These are phyloP conservation scores for Xerus inauris DNA, from an alignment of 2,113 vertebrate species.

Conservation along the genomic window DNA sequence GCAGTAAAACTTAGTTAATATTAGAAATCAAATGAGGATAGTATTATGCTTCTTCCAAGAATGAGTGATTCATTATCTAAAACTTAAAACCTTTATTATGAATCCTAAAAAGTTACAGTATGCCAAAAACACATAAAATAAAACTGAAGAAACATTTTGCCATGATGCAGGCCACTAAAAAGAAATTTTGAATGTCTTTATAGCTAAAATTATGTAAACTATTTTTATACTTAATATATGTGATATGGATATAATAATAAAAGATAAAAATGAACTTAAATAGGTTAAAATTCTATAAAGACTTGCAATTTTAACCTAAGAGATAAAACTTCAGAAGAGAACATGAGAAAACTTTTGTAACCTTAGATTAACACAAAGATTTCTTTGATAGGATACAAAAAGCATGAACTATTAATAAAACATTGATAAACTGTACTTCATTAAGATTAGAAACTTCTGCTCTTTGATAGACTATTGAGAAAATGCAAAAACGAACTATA, in stretches of 20 bases:
- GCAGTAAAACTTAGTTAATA: background rate
- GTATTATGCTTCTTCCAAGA: background rate
- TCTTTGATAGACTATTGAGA: background rate
- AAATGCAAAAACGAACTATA: background rate
- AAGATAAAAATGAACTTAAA: background rate
- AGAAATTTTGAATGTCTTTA: background rate
- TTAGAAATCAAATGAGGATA: background rate
- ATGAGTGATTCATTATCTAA: background rate
- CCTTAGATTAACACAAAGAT: background rate
- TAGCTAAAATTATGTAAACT: background rate
- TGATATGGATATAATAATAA: background rate
- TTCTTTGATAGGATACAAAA: background rate
- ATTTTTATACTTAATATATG: background rate
- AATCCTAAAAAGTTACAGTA: background rate
- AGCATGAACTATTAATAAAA: background rate
- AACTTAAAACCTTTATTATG: background rate
- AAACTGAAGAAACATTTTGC: background rate
- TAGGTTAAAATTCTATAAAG: background rate
- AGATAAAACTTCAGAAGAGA: background rate
- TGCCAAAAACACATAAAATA: background rate
- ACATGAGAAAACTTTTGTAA: background rate
- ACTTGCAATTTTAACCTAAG: background rate
- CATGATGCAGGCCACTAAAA: background rate
- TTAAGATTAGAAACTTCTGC: slow-evolving; percentile 7
- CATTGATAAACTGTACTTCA: background rate